These are phyloP conservation scores for Pollenia angustigena DNA, from an alignment of 2,888 invertebrate species.

Conservation along the genomic window DNA sequence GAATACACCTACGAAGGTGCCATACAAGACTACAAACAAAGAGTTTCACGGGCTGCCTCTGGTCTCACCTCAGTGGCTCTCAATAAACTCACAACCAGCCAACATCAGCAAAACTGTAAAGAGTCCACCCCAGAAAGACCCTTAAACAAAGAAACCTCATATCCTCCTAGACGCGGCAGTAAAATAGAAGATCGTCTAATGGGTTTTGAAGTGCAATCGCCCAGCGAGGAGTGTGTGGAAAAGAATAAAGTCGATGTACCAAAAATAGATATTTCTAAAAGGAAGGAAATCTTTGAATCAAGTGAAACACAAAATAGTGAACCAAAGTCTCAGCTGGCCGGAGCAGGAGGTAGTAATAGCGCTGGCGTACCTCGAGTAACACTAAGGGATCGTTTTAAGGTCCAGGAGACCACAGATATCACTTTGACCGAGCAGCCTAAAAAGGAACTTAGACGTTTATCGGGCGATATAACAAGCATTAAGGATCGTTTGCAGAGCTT, in stretches of 20 bases:
- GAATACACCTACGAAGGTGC: conserved; percentile 95
- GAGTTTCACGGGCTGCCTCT: conserved; percentile 86
- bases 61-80: conserved; percentile 66
- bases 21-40: conserved; percentile 93
- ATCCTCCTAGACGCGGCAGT: conserved; percentile 84
- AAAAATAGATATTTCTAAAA: conserved; percentile 92
- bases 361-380: conserved; percentile 76
- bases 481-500: conserved; percentile 87
- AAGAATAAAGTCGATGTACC: conserved; percentile 86
- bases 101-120: conserved; percentile 83
- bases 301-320: conserved; percentile 41
- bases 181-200: conserved; percentile 88
- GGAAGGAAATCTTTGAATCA: conserved; percentile 92
- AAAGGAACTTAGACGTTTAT: conserved; percentile 84
- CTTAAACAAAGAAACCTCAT: conserved; percentile 83
- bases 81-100: conserved; percentile 79
- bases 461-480: conserved; percentile 87
- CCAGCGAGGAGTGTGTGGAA: conserved; percentile 83
- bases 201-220: conserved; percentile 85
- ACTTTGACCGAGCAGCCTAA: conserved; percentile 74
- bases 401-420: conserved; percentile 54
- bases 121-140: conserved; percentile 77
- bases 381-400: conserved; percentile 77
- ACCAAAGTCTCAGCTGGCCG: conserved; percentile 61
- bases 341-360: conserved; percentile 29